Evolutionary conservation across 2,113 vertebrate genomes (phyloP), one percentile per base, ranked within the genome.

Genomic region (Takifugu bimaculatus): DNA sequence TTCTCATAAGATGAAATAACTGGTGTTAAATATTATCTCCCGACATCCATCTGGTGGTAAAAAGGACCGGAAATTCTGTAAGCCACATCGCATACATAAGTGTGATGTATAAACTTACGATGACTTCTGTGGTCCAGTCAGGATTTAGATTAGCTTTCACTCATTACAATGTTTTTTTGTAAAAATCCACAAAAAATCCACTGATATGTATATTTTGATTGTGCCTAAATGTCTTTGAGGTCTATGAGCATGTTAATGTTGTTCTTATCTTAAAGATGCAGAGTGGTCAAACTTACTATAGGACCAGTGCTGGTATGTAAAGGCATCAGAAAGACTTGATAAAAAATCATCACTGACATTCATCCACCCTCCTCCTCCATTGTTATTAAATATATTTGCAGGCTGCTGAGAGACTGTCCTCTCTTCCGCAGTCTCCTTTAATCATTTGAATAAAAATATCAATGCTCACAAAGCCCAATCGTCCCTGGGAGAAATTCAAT

Each of bases 381-480:
- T 42, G 47, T 47, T 80, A 78, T 72, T 81, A 67, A 87, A 81
- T 49, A 68, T 74, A 68, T 78, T 72, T 63, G 75, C 71, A 51
- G 70, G 60, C 78, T 65, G 63, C 79, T 83, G 81, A 82, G 72
- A 87, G 79, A 80, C 74, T 80, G 77, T 83, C 69, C 78, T 78
- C 77, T 66, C 60, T 81, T 79, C 73, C 85, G 75, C 52, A 68
- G 80, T 85, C 84, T 80, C 73, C 29, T 15, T 76, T 79, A 68
- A 81, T 85, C 77, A 87, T 87, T 83, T 85, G 74, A 88, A 91
- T 88, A 87, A 82, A 85, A 48, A 88, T 80, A 88, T 88, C 83
- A 79, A 60, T 58, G 75, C 69, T 79, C 81, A 80, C 78, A 81
- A 80, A 83, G 75, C 77, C 76, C 83, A 89, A 90, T 88, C 75